These are phyloP conservation scores for Hypselothyrea guttata DNA, from an alignment of 2,888 invertebrate species.

Conservation along the genomic window DNA sequence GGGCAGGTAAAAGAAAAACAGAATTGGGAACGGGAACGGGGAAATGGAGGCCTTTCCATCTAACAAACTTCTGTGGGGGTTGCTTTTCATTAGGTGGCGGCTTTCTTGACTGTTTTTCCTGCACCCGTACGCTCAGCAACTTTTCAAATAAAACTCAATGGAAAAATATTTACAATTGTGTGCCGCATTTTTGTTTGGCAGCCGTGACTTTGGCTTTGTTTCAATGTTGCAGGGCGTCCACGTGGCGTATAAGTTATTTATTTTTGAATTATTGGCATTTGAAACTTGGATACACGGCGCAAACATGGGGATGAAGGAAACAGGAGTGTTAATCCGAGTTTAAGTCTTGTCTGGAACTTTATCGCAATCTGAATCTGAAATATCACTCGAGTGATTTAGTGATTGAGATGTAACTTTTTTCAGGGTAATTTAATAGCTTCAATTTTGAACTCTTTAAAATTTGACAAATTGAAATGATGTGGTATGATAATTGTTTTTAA, in stretches of 20 bases:
- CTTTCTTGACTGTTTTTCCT: slow-evolving; percentile 35
- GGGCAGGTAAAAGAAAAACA: slow-evolving; percentile 42
- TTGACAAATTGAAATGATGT: no score
- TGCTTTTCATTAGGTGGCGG: slow-evolving; percentile 57
- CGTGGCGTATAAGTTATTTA: slow-evolving; percentile 71
- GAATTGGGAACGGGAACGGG: no score
- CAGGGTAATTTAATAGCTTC: no score
- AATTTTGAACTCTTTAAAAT: no score
- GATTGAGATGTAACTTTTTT: no score
- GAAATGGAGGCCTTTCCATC: background rate
- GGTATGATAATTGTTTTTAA: no score
- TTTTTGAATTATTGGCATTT: slow-evolving; percentile 70
- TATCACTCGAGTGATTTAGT: no score
- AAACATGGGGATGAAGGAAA: slow-evolving; percentile 1
- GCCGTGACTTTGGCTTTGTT: slow-evolving; percentile 67
- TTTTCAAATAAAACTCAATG: slow-evolving; percentile 76
- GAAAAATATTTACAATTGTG: slow-evolving; percentile 72
- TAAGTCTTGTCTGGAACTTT: slow-evolving; percentile 27
- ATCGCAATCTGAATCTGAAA: no score
- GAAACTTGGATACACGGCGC: slow-evolving; percentile 23
- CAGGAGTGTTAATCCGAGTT: slow-evolving; percentile 22
- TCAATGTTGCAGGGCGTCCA: slow-evolving; percentile 26
- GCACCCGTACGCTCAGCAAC: no score
- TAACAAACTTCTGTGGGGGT: slow-evolving; percentile 12
- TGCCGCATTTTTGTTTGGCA: slow-evolving; percentile 54